These are phyloP conservation scores for Cheilinus undulatus DNA, from an alignment of 2,113 vertebrate genomes.

Conservation along the genomic window DNA sequence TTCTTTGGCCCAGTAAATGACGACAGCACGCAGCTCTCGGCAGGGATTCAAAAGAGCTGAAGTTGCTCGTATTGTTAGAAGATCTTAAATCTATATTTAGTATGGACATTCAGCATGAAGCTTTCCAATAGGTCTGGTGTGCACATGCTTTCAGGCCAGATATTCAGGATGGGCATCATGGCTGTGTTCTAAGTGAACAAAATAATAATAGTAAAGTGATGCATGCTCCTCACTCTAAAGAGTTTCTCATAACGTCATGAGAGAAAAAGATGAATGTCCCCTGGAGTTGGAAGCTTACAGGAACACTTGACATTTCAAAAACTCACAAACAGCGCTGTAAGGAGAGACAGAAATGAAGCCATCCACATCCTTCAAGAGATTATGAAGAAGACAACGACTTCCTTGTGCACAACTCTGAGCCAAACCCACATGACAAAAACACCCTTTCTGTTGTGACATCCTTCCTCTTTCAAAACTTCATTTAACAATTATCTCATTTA, in stretches of 20 bases:
- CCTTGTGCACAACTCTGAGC: neutral
- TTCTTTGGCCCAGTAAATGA: slow-evolving; percentile 51
- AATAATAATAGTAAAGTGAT: no score
- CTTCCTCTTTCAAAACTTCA: slow-evolving; percentile 21
- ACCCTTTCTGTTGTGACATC: slow-evolving; percentile 18
- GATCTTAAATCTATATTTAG: slow-evolving; percentile 2
- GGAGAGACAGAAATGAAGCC: neutral
- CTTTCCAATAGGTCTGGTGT: slow-evolving; percentile 27
- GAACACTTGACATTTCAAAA: slow-evolving; percentile 36
- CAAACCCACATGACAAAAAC: slow-evolving; percentile 12
- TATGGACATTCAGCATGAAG: neutral
- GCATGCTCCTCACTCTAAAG: neutral
- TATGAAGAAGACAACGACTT: slow-evolving; percentile 4
- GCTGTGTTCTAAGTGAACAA: neutral
- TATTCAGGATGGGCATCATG: slow-evolving; percentile 8
- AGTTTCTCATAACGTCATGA: neutral
- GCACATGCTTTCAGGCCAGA: slow-evolving; percentile 38
- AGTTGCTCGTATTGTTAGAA: neutral
- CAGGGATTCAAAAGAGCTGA: slow-evolving; percentile 1
- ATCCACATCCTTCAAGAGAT: neutral
- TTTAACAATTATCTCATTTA: slow-evolving; percentile 32
- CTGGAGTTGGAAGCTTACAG: neutral
- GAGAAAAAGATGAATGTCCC: neutral
- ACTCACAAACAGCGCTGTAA: slow-evolving; percentile 14
- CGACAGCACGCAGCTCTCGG: slow-evolving; percentile 12